Conservation (phyloP, 2,113 vertebrate genomes). For the Recurvirostra avosetta region DNA sequence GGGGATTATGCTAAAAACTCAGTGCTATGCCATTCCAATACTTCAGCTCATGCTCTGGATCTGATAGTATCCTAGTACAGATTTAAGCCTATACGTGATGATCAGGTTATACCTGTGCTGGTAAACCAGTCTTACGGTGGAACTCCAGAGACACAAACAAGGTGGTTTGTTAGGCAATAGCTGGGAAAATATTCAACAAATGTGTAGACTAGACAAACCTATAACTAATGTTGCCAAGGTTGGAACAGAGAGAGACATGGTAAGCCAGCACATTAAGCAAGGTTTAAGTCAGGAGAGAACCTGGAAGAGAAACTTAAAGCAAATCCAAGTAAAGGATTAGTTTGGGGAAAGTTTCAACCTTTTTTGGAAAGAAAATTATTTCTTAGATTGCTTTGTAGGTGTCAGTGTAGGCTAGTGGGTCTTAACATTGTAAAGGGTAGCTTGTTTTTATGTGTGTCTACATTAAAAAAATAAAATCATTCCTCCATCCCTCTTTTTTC, state of each 20-base stretch:
- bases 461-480: background rate
- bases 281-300: background rate
- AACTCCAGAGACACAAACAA: background rate
- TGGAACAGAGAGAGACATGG: background rate
- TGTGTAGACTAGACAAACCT: background rate
- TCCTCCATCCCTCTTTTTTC: background rate
- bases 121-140: background rate
- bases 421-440: background rate
- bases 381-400: background rate
- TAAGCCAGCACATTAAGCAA: background rate
- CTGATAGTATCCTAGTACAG: background rate
- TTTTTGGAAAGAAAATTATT: background rate
- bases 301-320: background rate
- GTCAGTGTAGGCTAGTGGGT: background rate
- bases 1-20: background rate
- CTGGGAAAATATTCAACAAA: background rate
- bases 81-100: background rate
- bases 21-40: background rate
- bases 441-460: background rate
- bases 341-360: background rate
- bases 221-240: background rate
- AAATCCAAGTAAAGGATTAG: background rate
- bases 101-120: background rate
- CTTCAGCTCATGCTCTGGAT: background rate
- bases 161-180: background rate